Conservation (phyloP, 2,888 invertebrate species). For the Allygus modestus region DNA sequence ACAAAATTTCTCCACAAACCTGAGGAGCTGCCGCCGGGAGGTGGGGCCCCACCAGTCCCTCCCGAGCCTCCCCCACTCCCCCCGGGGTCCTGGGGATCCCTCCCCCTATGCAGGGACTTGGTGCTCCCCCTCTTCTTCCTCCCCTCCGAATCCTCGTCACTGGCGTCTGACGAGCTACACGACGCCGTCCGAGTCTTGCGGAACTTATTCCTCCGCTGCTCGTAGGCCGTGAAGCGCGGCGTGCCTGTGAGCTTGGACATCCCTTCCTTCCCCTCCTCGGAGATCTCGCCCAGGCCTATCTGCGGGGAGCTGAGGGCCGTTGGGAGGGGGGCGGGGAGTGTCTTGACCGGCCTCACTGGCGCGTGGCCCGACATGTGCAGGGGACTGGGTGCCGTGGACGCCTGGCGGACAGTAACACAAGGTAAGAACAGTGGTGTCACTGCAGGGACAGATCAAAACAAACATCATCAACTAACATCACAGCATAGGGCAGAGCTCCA, state of each 20-base stretch:
- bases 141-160: constrained; percentile 86
- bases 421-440: no score
- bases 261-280: constrained; percentile 80
- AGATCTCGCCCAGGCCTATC: constrained; percentile 77
- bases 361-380: constrained; percentile 76
- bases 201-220: constrained; percentile 82
- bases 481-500: no score
- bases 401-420: constrained; percentile 63
- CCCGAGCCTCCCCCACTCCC: constrained; percentile 70
- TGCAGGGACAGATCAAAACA: no score
- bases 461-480: no score
- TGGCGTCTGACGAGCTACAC: constrained; percentile 96
- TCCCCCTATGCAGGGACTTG: constrained; percentile 80
- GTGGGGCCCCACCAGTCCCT: constrained; percentile 65
- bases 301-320: constrained; percentile 75
- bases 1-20: not conserved
- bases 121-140: constrained; percentile 89
- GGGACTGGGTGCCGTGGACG: constrained; percentile 68
- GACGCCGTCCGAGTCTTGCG: constrained; percentile 89
- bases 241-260: constrained; percentile 58
- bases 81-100: constrained; percentile 87
- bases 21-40: constrained; percentile 63
- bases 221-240: constrained; percentile 72
- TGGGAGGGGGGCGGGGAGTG: constrained; percentile 73
- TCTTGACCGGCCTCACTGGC: constrained; percentile 72